Conservation (phyloP, 1,140 invertebrate species). For the Drosophila bipectinata region DNA sequence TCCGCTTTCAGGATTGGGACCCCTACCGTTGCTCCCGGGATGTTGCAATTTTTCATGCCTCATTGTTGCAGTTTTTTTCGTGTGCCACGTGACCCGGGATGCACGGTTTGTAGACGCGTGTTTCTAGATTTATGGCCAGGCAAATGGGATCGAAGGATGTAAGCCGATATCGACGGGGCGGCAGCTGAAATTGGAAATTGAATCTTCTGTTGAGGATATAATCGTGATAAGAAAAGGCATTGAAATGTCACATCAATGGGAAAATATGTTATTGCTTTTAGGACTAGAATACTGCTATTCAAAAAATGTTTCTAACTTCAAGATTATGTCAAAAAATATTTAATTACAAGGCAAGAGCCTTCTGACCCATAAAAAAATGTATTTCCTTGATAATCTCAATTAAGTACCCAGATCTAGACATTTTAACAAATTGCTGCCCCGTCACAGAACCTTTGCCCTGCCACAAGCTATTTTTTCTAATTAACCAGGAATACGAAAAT, state of each 20-base stretch:
- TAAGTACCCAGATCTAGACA: conserved; percentile 23
- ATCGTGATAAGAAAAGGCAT: conserved; percentile 9
- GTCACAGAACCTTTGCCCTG: conserved; percentile 8
- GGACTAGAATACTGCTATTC: not conserved
- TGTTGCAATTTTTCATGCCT: conserved; percentile 60
- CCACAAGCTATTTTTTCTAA: conserved; percentile 57
- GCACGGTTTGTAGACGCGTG: conserved; percentile 34
- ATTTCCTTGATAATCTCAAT: conserved; percentile 19
- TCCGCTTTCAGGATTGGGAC: conserved; percentile 10
- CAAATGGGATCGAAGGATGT: conserved; percentile 38
- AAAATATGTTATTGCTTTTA: not conserved
- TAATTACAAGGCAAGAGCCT: not conserved
- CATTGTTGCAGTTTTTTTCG: conserved; percentile 48
- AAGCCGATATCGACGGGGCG: conserved; percentile 22
- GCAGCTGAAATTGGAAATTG: conserved; percentile 18
- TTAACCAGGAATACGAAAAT: conserved; percentile 41
- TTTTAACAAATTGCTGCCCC: conserved; percentile 51
- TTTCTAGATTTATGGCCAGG: conserved; percentile 52
- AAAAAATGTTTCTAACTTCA: not conserved
- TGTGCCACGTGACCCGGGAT: conserved; percentile 57
- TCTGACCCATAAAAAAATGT: not conserved
- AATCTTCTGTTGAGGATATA: conserved; percentile 18
- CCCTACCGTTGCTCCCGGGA: conserved; percentile 19
- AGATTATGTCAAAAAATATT: not conserved
- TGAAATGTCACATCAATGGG: not conserved